Percentiles rank a stretch among this genome's conserved stretches.
These are phyloP conservation scores for Petrosia ficiformis DNA, from an alignment of 37 sponge, comb jelly and placozoan species.

Conservation along the genomic window DNA sequence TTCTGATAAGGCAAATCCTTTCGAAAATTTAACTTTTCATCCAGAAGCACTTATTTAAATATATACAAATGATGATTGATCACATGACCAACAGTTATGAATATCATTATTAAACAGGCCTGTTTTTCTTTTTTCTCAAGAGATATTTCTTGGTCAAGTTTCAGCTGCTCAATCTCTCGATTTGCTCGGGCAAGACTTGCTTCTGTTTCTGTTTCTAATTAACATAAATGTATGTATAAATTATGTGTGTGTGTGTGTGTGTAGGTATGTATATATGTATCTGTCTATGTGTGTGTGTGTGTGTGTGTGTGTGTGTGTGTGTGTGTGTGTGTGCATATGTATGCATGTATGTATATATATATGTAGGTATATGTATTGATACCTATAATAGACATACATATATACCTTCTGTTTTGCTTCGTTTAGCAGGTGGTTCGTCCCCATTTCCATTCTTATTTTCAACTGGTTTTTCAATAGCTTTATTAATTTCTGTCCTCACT, in stretches of 20 bases:
- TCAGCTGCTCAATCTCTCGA: constrained; percentile 48
- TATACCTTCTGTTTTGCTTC: too few relatives aligned
- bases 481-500: background rate
- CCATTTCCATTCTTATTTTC: background rate
- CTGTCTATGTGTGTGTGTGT: constrained; percentile 5
- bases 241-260: too few relatives aligned
- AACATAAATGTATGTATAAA: background rate
- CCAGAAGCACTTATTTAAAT: too few relatives aligned
- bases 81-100: too few relatives aligned
- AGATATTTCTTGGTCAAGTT: constrained; percentile 44
- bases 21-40: too few relatives aligned
- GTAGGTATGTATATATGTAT: too few relatives aligned
- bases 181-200: background rate
- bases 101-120: constrained; percentile 1
- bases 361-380: too few relatives aligned
- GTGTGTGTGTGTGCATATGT: constrained; percentile 36
- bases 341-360: constrained; percentile 27
- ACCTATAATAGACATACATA: too few relatives aligned
- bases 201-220: background rate
- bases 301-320: constrained; percentile 28
- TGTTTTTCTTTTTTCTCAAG: constrained; percentile 54
- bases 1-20: too few relatives aligned
- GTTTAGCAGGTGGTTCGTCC: constrained; percentile 31
- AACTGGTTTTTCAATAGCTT: constrained; percentile 1
- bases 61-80: too few relatives aligned